A percentile compares a stretch with the other conserved stretches of the same genome.
Evolutionary conservation across 2,113 vertebrate species (phyloP).

Genomic region (Gnathonemus longibarbis): DNA sequence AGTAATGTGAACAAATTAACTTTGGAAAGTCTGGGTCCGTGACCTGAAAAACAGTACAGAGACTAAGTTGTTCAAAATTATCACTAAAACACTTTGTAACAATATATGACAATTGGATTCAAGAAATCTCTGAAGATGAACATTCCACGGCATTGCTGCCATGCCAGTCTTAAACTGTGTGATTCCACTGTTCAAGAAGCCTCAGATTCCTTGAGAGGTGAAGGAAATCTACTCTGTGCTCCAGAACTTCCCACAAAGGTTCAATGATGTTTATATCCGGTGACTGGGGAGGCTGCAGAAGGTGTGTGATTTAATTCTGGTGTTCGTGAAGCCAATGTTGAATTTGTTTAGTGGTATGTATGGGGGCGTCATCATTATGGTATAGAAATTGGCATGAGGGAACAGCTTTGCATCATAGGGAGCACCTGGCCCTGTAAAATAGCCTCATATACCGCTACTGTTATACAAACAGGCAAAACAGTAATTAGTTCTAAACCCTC

Average conservation of each 20-base stretch:
- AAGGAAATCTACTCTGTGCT: background rate
- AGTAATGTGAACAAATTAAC: conserved; percentile 86
- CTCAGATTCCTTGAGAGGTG: background rate
- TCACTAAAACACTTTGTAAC: background rate
- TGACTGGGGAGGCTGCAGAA: background rate
- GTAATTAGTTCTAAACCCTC: background rate
- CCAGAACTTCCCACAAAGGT: background rate
- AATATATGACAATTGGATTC: background rate
- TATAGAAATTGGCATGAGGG: background rate
- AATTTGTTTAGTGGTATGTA: background rate
- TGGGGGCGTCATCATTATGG: background rate
- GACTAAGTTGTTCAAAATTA: background rate
- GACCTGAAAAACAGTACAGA: conserved; percentile 58
- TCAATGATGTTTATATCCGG: background rate
- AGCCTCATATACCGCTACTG: background rate
- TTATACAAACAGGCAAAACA: background rate
- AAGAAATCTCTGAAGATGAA: background rate
- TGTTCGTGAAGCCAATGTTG: background rate
- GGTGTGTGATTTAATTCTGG: background rate
- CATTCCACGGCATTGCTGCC: background rate
- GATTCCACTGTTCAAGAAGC: background rate
- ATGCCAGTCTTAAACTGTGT: background rate
- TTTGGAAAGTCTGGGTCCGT: conserved; percentile 80
- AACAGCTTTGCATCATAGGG: background rate
- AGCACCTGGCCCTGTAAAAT: background rate